phyloP scores from a whole-genome alignment of 2,797 vertebrate genomes.

The Allobates femoralis region DNA sequence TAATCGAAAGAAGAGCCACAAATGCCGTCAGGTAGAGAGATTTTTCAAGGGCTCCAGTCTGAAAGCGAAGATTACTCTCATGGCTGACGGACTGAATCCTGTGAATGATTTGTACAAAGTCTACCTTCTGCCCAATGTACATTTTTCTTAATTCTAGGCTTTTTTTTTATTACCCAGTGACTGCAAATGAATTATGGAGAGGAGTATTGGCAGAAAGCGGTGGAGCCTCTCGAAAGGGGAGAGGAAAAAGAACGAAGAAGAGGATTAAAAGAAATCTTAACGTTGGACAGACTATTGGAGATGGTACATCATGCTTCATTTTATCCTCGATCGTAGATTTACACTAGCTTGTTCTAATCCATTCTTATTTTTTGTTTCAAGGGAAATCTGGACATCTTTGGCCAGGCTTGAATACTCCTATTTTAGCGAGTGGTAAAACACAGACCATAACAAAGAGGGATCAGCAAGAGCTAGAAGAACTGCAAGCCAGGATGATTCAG shows the following conservation, averaged over 20 bases:
- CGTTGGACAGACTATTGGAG: conserved; percentile 86
- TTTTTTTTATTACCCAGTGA: conserved; percentile 80
- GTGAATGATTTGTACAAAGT: neutral
- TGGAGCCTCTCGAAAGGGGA: conserved; percentile 81
- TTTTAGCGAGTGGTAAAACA: conserved; percentile 76
- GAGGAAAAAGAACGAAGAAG: conserved; percentile 91
- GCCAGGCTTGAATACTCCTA: conserved; percentile 88
- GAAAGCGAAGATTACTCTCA: too few species aligned
- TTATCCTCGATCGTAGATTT: neutral
- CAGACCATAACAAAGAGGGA: conserved; percentile 77
- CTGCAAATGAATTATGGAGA: conserved; percentile 89
- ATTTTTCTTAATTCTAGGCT: neutral
- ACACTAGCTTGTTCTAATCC: neutral
- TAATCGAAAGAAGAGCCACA: too few species aligned
- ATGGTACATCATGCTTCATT: conserved; percentile 78
- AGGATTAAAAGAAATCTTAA: conserved; percentile 89
- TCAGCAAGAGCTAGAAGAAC: conserved; percentile 78
- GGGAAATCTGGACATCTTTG: conserved; percentile 90
- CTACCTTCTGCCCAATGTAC: neutral
- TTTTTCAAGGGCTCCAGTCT: too few species aligned
- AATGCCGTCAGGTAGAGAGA: too few species aligned
- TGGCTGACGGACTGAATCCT: too few species aligned
- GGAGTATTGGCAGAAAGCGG: conserved; percentile 89
- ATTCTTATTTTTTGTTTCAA: conserved; percentile 65
- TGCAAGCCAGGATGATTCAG: conserved; percentile 76